Conservation (phyloP, 2,113 vertebrate species). For the Paradoxurus hermaphroditus region DNA sequence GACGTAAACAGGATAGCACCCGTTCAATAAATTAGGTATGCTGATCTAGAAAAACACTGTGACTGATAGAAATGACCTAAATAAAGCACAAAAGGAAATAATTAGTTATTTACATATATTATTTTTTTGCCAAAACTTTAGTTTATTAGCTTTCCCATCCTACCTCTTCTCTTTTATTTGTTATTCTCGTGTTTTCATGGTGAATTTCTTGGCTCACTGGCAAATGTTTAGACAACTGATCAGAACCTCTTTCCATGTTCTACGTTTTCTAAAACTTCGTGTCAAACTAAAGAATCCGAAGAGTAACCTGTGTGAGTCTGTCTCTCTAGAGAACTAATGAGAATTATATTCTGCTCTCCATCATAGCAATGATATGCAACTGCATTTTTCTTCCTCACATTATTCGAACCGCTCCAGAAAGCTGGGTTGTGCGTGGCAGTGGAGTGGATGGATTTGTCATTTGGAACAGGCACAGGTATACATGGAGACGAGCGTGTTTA, state of each 20-base stretch:
- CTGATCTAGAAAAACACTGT: constrained; percentile 64
- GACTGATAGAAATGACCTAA: constrained; percentile 52
- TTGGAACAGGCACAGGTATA: constrained; percentile 55
- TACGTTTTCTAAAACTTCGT: constrained; percentile 14
- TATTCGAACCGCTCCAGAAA: constrained; percentile 52
- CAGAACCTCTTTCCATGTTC: not conserved
- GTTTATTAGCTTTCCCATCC: not conserved
- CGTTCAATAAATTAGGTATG: constrained; percentile 85
- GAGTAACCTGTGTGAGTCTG: constrained; percentile 22
- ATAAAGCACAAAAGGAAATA: constrained; percentile 63
- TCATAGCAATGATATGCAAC: not conserved
- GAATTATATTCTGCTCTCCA: not conserved
- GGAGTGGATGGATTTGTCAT: not conserved
- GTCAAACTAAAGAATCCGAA: not conserved
- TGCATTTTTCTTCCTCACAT: not conserved
- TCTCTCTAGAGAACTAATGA: not conserved
- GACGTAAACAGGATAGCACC: constrained; percentile 83
- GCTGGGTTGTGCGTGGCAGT: constrained; percentile 17
- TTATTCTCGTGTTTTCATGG: not conserved
- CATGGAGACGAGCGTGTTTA: not conserved
- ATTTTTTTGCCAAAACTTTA: constrained; percentile 53
- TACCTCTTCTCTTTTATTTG: not conserved
- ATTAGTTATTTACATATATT: constrained; percentile 80
- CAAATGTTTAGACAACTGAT: constrained; percentile 12
- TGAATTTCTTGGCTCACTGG: constrained; percentile 32